Evolutionary conservation across 2,113 vertebrate genomes (phyloP), one percentile per base, ranked within the genome.

Genomic region (Ophiodon elongatus): DNA sequence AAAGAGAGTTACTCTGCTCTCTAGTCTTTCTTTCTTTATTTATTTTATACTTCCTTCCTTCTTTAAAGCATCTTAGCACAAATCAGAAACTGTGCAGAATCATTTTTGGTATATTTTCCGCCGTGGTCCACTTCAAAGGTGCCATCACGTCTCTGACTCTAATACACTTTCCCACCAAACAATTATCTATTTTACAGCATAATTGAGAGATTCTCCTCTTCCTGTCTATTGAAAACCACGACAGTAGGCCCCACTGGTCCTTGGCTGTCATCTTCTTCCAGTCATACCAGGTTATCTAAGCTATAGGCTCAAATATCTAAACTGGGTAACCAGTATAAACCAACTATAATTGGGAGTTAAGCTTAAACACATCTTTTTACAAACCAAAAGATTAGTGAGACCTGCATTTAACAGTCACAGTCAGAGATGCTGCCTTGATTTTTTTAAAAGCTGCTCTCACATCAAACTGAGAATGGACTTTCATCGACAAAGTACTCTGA

Each of bases 101-200:
- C 79, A 27, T 88, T 86, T 94, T 94, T 91, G 89, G 89, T 92
- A 79, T 87, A 80, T 78, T 89, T 67, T 85, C 47, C 69, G 37
- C 23, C 56, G 31, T 50, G 11, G 73, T 83, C 50, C 47, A 59
- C 14, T 39, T 25, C 8, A 9, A 89, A 84, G 73, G 54, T 76
- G 74, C 66, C 45, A 31, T 57, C n/a, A 15, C 47, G 37, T 39
- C 56, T 83, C 66, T 41, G 72, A 82, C 7, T 72, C 2, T 31
- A 37, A 4, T 41, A 13, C 10, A 65, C 21, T 56, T 47, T 50
- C 47, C 47, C 15, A 39, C 33, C 27, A 8, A 33, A 76, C n/a
- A n/a, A 68, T 33, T 19, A 41, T 69, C 14, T 80, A 15, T 27
- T 75, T 63, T 50, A 62, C 63, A 77, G 45, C 33, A 63, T n/a